Base-by-base conservation (phyloP, 2,113 vertebrate species). In the Colossoma macropomum region DNA sequence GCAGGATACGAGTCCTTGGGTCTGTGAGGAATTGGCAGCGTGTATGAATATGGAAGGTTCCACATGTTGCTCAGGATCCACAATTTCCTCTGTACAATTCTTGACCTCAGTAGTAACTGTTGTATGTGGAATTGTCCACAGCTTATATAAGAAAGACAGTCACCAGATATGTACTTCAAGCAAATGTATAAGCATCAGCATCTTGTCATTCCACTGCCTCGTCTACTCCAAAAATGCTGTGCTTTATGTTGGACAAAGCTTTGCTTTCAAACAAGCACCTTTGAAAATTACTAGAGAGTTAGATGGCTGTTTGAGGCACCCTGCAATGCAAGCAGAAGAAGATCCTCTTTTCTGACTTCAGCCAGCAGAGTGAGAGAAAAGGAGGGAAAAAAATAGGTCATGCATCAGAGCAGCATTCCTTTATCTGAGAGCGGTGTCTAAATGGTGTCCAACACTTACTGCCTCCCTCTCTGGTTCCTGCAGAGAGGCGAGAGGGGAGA, bases 381-480 rank as follows among this genome's bases (percentile, higher is more conserved):
- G 45, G 45, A 69, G 50, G 66, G 41, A 25, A 11, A 34, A 32
- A 65, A 81, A 72, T 70, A 48, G 84, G 62, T 68, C 70, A 80
- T 86, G 66, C 85, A 73, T 78, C 65, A 50, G 81, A 84, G 54
- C 72, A 52, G 79, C 84, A 84, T 72, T 86, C 73, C 79, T 79
- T 79, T 69, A 72, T 81, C 59, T 70, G 48, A 72, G 85, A 68
- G 59, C 19, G 45, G 71, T 70, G 72, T 81, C 52, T 60, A 79
- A 88, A 75, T 68, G 79, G 79, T 78, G 84, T 86, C 84, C 76
- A 81, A 48, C 68, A 5, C 75, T 85, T 28, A 65, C 72, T 73
- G 73, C 48, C 60, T 77, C 15, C 34, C 63, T 38, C 69, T 65
- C 27, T 41, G 72, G 74, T 68, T 85, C 82, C 72, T 62, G 50